A percentile compares a stretch with the other conserved stretches of the same genome.
These are phyloP conservation scores for Drosophila kanapiae DNA, from an alignment of 1,140 invertebrate species.

Conservation along the genomic window DNA sequence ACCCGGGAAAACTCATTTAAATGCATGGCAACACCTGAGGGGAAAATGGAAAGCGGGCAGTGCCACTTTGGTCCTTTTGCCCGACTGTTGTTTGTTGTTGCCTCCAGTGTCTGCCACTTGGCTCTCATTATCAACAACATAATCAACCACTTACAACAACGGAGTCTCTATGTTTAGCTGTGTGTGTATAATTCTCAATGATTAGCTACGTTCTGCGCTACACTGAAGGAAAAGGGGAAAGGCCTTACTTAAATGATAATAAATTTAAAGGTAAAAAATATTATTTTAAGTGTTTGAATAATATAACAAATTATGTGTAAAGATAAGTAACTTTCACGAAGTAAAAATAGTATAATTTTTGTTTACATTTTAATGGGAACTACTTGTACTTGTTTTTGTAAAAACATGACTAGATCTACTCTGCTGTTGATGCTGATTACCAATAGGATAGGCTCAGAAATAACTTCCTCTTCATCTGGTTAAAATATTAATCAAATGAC, in stretches of 20 bases:
- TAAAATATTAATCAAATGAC: background rate
- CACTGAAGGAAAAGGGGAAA: background rate
- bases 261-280: background rate
- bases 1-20: constrained; percentile 65
- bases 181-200: constrained; percentile 37
- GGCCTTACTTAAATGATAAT: too few species aligned
- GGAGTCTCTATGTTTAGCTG: constrained; percentile 9
- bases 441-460: background rate
- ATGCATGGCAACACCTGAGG: constrained; percentile 51
- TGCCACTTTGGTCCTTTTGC: constrained; percentile 27
- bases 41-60: constrained; percentile 3
- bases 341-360: too few species aligned
- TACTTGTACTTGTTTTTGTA: too few species aligned
- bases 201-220: constrained; percentile 30
- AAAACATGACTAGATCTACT: background rate
- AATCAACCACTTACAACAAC: constrained; percentile 68
- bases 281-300: too few species aligned
- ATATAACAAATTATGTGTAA: too few species aligned
- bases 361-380: too few species aligned
- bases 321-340: too few species aligned
- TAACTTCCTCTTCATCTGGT: background rate
- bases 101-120: constrained; percentile 39
- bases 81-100: constrained; percentile 34
- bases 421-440: background rate
- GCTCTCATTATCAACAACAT: constrained; percentile 77